Conservation (phyloP, 2,113 vertebrate species). For the Theristicus caerulescens region DNA sequence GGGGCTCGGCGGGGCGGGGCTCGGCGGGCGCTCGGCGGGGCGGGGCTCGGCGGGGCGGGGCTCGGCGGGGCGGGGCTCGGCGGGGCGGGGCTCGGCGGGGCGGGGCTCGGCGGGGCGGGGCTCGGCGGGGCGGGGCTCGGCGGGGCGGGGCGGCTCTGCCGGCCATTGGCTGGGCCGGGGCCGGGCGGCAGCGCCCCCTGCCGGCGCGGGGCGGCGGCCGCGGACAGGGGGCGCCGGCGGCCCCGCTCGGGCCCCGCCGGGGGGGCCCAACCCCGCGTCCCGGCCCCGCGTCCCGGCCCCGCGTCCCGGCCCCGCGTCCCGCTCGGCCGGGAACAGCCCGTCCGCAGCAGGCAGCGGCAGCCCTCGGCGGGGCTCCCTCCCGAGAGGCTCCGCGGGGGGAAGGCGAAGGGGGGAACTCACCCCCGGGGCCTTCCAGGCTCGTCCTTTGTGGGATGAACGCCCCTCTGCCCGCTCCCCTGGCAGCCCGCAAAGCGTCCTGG, state of each 20-base stretch:
- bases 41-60: too few species aligned
- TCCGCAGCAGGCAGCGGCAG: neutral
- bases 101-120: neutral
- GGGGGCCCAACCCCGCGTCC: neutral
- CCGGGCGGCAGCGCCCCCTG: neutral
- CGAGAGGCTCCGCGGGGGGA: neutral
- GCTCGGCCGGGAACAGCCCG: too few species aligned
- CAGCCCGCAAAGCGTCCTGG: too few species aligned
- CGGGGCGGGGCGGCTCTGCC: neutral
- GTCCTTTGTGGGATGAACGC: too few species aligned
- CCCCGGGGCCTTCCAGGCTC: neutral
- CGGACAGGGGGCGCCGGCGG: neutral
- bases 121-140: too few species aligned
- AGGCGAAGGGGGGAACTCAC: neutral
- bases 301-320: rapidly evolving
- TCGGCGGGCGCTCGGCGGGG: too few species aligned
- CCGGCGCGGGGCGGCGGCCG: neutral
- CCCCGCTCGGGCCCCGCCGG: too few species aligned
- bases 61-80: too few species aligned
- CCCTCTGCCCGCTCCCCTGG: neutral
- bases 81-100: too few species aligned
- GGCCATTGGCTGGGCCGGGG: neutral
- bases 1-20: too few species aligned
- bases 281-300: too few species aligned
- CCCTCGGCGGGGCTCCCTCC: neutral